Evolutionary conservation across 2,888 invertebrate genomes (phyloP), one percentile per base, ranked within the genome.

Genomic region (Drosophila falleni): DNA sequence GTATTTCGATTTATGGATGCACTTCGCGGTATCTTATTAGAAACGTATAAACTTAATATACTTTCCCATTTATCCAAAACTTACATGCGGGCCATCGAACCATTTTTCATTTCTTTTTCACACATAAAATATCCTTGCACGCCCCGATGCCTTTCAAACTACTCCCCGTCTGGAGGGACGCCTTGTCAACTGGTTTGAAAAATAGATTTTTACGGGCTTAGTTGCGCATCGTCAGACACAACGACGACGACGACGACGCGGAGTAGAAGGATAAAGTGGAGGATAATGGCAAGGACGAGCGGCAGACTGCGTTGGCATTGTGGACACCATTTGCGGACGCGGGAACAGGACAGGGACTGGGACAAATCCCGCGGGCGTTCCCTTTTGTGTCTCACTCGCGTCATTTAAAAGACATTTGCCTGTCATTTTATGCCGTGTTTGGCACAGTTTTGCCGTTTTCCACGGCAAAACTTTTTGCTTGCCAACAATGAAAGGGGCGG

Each of bases 391-490:
- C 87, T 90, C 87, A 79, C 89, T 88, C 80, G 88, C 82, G 86
- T 89, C 86, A 90, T 90, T 90, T 89, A 89, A 90, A 90, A 89
- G 87, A 83, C 88, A 90, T 90, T 90, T 90, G 90, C 89, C 90
- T 90, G 91, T 89, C 90, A 90, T 89, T 90, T 89, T 87, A 88
- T 89, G 87, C 88, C 90, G 81, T 89, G 82, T 89, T 84, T 81
- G 89, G 89, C 81, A 79, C 83, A 83, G 75, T 89, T 89, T 87
- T 86, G 78, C 83, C 81, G 75, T 89, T 89, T 87, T 86, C 68
- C 64, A 81, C 49, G 44, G 65, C 68, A 75, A 78, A 82, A 80
- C 58, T 72, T 73, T 87, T 74, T 64, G 71, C 71, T 80, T 86
- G 88, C 83, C 86, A 82, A 82, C 78, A 73, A 66, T 65, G 54